phyloP scores from a whole-genome alignment of 2,113 vertebrate genomes.

The Hyperopisus bebe region DNA sequence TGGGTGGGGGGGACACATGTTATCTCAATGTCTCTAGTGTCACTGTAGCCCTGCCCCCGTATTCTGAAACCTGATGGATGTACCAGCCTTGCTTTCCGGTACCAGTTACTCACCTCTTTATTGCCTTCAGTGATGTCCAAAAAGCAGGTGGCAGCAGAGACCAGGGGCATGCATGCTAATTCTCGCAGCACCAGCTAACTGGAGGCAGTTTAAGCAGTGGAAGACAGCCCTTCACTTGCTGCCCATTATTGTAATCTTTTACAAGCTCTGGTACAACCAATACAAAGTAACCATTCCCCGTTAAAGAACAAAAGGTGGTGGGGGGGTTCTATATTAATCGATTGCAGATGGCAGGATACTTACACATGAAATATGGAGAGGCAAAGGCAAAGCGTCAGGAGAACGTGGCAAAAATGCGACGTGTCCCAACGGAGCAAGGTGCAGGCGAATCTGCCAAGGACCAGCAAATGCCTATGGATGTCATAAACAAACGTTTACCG shows the following conservation, averaged over 20 bases:
- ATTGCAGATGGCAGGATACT: conserved; percentile 26
- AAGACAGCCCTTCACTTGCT: conserved; percentile 28
- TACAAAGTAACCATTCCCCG: not conserved
- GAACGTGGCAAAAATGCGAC: not conserved
- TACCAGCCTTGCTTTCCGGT: not conserved
- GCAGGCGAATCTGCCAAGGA: not conserved
- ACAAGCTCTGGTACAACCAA: conserved; percentile 27
- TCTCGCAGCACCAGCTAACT: conserved; percentile 6
- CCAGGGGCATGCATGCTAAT: conserved; percentile 29
- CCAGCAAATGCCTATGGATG: not conserved
- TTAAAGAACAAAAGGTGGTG: not conserved
- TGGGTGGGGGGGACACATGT: not conserved
- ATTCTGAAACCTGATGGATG: not conserved
- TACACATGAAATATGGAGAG: conserved; percentile 30
- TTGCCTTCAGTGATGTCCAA: conserved; percentile 36
- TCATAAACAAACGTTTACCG: not conserved
- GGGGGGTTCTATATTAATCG: conserved; percentile 3
- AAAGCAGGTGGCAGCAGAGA: conserved; percentile 33
- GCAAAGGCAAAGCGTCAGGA: conserved; percentile 16
- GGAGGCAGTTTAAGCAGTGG: conserved; percentile 19
- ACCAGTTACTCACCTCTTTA: not conserved
- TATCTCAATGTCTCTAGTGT: not conserved
- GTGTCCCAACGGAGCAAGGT: not conserved
- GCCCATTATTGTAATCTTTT: conserved; percentile 31
- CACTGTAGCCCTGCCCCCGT: not conserved